Evolutionary conservation across 2,113 vertebrate genomes (phyloP), one percentile per base, ranked within the genome.

Genomic region (Aldabrachelys gigantea): DNA sequence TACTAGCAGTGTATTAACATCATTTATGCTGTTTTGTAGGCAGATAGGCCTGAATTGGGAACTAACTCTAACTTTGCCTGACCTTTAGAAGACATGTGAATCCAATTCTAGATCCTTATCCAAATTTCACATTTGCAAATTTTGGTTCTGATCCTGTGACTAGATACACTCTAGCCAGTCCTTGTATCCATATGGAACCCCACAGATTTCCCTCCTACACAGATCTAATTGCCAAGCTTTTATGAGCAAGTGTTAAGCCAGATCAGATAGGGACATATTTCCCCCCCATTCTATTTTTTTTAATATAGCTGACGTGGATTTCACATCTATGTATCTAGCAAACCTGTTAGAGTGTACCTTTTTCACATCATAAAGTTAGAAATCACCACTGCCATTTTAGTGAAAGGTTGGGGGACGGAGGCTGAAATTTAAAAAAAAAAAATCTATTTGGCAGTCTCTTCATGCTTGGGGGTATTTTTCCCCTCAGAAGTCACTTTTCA

Each of bases 401-500:
- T 44, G 89, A 4, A 76, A 94, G 96, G 84, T 8, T 29, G 10
- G 56, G 35, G 53, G 53, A 8, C 8, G 53, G 5, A 19, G 17
- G 53, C 21, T 9, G 53, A 54, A 54, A 54, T 80, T 95, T 41
- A 41, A 41, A 41, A 82, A 89, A 94, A 12, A 95, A 3, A 49
- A 10, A 94, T 86, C 84, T 5, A 80, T 92, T 96, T 38, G 87
- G 6, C 35, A 69, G 35, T 97, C 79, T 95, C 65, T 91, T 97
- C 96, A 80, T 92, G 92, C 93, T 95, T 89, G 54, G 85, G 92
- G 88, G 80, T 92, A 7, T 95, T 96, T 97, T 94, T 97, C 93
- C 87, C 91, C 80, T 96, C 91, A 96, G 94, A 97, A 97, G 80
- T 85, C 75, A 94, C 92, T 95, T 96, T 97, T 94, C 94, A 97